These are phyloP conservation scores for Lepidocyrtoides sp. DNA, from an alignment of 2,888 invertebrate genomes.

Conservation along the genomic window DNA sequence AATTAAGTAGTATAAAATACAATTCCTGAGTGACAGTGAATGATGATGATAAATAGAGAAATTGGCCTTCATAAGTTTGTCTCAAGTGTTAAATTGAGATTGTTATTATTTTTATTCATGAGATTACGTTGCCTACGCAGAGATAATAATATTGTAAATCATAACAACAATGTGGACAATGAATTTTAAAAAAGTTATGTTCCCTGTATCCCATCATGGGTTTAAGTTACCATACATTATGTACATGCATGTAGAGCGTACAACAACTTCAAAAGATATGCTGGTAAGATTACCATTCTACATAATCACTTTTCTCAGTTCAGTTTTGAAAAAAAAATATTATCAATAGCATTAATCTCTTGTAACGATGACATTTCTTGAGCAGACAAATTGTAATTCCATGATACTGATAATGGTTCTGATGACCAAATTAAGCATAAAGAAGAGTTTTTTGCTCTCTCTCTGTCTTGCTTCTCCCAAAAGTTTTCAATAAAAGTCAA, in stretches of 20 bases:
- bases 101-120: not conserved
- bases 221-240: not conserved
- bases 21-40: conserved; percentile 60
- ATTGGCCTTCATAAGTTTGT: conserved; percentile 34
- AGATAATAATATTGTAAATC: not conserved
- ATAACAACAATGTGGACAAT: not conserved
- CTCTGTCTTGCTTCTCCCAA: too few relatives aligned
- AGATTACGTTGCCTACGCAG: conserved; percentile 10
- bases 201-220: too few relatives aligned
- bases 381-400: conserved; percentile 41
- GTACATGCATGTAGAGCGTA: not conserved
- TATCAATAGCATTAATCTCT: conserved; percentile 58
- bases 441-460: conserved; percentile 2
- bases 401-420: conserved; percentile 11
- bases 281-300: not conserved
- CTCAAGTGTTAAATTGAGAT: not conserved
- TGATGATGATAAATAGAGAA: conserved; percentile 61
- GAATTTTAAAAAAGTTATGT: too few relatives aligned
- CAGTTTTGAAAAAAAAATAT: not conserved
- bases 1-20: not conserved
- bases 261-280: too few relatives aligned
- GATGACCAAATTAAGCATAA: conserved; percentile 55
- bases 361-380: conserved; percentile 11
- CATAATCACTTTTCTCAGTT: not conserved
- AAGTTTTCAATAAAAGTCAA: conserved; percentile 32